Percentiles rank a stretch among this genome's conserved stretches.
These are phyloP conservation scores for Napeogenes sylphis DNA, from an alignment of 2,888 invertebrate species.

Conservation along the genomic window DNA sequence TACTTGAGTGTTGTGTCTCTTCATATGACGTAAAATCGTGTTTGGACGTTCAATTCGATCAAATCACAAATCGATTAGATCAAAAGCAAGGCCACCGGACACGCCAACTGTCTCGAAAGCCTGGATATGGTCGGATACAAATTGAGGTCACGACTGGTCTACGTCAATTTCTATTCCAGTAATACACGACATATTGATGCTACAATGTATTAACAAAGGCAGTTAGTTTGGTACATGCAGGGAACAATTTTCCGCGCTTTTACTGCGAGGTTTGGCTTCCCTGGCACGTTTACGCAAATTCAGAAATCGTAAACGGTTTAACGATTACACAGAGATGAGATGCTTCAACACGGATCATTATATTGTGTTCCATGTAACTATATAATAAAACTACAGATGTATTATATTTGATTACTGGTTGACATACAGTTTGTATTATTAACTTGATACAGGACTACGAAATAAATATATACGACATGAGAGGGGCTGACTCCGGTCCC, in stretches of 20 bases:
- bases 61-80: slow-evolving; percentile 40
- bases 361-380: slow-evolving; percentile 8
- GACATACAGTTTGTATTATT: neutral
- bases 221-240: slow-evolving; percentile 37
- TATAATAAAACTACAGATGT: neutral
- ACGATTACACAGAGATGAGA: slow-evolving; percentile 37
- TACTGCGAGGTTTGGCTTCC: slow-evolving; percentile 38
- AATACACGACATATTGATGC: slow-evolving; percentile 58
- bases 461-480: neutral
- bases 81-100: slow-evolving; percentile 56
- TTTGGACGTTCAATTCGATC: neutral
- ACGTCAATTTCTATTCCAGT: slow-evolving; percentile 58
- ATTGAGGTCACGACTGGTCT: slow-evolving; percentile 61
- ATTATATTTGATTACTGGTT: neutral
- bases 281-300: slow-evolving; percentile 44
- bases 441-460: neutral
- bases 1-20: slow-evolving; percentile 38
- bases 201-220: slow-evolving; percentile 59
- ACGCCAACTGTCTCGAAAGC: slow-evolving; percentile 47
- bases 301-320: slow-evolving; percentile 50
- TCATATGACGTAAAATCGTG: slow-evolving; percentile 5
- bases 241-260: slow-evolving; percentile 42
- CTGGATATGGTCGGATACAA: slow-evolving; percentile 51
- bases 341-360: slow-evolving; percentile 14
- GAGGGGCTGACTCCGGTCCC: slow-evolving; percentile 9